A percentile compares a stretch with the other conserved stretches of the same genome.
These are phyloP conservation scores for Cyanoderma ruficeps DNA, from an alignment of 2,113 vertebrate species.

Conservation along the genomic window DNA sequence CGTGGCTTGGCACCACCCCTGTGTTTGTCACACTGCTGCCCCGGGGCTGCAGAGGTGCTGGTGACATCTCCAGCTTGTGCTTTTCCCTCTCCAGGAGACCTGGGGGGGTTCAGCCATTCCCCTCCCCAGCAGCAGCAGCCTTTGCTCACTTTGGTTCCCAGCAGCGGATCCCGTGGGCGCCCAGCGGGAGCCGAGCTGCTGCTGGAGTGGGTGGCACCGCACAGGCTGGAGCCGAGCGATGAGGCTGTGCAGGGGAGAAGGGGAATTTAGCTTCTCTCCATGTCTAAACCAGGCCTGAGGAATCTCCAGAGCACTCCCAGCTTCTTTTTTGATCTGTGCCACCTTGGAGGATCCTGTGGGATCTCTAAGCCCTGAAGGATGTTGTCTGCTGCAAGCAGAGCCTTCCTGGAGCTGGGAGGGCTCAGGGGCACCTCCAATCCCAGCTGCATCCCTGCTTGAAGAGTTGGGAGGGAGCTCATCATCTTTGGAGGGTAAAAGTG, in stretches of 20 bases:
- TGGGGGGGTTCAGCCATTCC: neutral
- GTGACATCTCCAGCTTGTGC: neutral
- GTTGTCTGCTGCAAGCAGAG: neutral
- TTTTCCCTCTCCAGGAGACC: neutral
- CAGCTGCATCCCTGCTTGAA: too few species aligned
- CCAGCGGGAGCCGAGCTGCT: neutral
- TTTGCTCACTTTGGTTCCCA: neutral
- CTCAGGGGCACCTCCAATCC: neutral
- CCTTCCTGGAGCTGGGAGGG: neutral
- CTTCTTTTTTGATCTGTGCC: neutral
- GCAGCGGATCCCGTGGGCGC: neutral
- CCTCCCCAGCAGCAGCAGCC: neutral
- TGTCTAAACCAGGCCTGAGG: neutral
- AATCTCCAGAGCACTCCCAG: neutral
- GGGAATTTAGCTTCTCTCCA: neutral
- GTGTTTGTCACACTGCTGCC: neutral
- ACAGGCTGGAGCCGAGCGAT: neutral
- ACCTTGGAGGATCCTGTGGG: neutral
- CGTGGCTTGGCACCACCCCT: neutral
- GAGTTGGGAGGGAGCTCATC: neutral
- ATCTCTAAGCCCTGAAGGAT: neutral
- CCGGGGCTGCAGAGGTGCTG: neutral
- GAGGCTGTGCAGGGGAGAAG: neutral
- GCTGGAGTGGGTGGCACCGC: neutral
- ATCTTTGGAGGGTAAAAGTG: neutral